These are phyloP conservation scores for Syrphus vitripennis DNA, from an alignment of 2,888 invertebrate species.

Conservation along the genomic window DNA sequence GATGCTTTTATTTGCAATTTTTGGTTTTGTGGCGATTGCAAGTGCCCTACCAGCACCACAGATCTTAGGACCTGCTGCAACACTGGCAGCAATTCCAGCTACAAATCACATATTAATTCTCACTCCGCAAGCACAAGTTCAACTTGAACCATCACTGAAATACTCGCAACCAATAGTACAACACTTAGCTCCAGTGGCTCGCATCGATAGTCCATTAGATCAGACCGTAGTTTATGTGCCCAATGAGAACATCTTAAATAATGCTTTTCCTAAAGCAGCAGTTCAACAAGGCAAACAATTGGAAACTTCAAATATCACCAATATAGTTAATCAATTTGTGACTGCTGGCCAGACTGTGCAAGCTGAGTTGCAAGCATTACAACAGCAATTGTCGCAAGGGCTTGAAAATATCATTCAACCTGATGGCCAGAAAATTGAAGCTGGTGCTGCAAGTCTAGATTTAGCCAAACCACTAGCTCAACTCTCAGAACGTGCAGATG, in stretches of 20 bases:
- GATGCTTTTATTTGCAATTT: conserved; percentile 47
- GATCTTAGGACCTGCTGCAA: conserved; percentile 31
- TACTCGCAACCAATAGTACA: conserved; percentile 74
- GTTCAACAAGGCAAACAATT: conserved; percentile 40
- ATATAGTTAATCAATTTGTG: conserved; percentile 57
- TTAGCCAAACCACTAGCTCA: conserved; percentile 77
- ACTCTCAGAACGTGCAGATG: conserved; percentile 81
- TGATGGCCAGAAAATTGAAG: conserved; percentile 65
- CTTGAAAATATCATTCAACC: conserved; percentile 52
- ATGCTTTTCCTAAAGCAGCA: conserved; percentile 35
- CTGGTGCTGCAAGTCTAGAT: neutral
- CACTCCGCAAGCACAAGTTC: conserved; percentile 80
- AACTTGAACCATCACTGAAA: conserved; percentile 77
- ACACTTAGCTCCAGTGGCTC: conserved; percentile 78
- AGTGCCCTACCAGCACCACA: conserved; percentile 51
- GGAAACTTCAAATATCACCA: conserved; percentile 48
- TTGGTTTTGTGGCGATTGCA: conserved; percentile 39
- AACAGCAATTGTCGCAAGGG: conserved; percentile 53
- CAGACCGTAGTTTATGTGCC: conserved; percentile 79
- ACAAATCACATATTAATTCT: conserved; percentile 78
- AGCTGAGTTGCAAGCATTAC: conserved; percentile 49
- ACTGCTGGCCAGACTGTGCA: conserved; percentile 53
- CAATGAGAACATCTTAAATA: conserved; percentile 73
- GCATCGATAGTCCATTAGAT: conserved; percentile 77
- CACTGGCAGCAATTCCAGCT: conserved; percentile 45